Evolutionary conservation across 2,888 invertebrate species (phyloP).

Genomic region (Coleophora flavipennella): DNA sequence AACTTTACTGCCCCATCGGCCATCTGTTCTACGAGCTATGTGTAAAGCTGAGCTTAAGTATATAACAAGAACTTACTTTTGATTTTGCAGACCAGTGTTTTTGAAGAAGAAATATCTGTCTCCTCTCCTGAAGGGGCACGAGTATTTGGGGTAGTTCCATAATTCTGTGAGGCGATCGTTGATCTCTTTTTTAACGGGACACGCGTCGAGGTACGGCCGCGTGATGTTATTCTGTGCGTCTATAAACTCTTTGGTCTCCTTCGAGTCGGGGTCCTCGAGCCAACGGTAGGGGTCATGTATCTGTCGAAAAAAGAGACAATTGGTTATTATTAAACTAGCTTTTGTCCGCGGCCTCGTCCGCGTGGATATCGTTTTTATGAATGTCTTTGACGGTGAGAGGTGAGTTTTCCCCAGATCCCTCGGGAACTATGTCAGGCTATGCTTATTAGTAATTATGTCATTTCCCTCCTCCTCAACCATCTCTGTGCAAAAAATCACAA

Average conservation of each 20-base stretch:
- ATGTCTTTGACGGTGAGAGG: too few relatives aligned
- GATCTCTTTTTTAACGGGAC: slow-evolving; percentile 80
- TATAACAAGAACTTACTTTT: slow-evolving; percentile 77
- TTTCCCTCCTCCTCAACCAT: too few relatives aligned
- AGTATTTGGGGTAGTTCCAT: slow-evolving; percentile 98
- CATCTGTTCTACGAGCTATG: too few relatives aligned
- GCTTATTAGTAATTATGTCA: too few relatives aligned
- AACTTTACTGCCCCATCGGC: too few relatives aligned
- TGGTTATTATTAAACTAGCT: too few relatives aligned
- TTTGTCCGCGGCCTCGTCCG: too few relatives aligned
- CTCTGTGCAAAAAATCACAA: too few relatives aligned
- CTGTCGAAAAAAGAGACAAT: slow-evolving; percentile 48
- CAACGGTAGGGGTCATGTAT: slow-evolving; percentile 93
- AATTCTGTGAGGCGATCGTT: slow-evolving; percentile 86
- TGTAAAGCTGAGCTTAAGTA: too few relatives aligned
- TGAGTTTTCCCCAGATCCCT: too few relatives aligned
- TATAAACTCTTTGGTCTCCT: slow-evolving; percentile 92
- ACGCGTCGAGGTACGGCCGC: slow-evolving; percentile 85
- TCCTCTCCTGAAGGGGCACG: slow-evolving; percentile 88
- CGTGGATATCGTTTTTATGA: too few relatives aligned
- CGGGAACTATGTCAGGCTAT: too few relatives aligned
- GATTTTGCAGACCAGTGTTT: slow-evolving; percentile 97
- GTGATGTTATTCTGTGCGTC: slow-evolving; percentile 92
- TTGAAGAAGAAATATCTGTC: slow-evolving; percentile 90
- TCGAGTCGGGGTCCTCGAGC: slow-evolving; percentile 95